Conservation (phyloP, 2,888 invertebrate genomes). For the Allygus modestus region DNA sequence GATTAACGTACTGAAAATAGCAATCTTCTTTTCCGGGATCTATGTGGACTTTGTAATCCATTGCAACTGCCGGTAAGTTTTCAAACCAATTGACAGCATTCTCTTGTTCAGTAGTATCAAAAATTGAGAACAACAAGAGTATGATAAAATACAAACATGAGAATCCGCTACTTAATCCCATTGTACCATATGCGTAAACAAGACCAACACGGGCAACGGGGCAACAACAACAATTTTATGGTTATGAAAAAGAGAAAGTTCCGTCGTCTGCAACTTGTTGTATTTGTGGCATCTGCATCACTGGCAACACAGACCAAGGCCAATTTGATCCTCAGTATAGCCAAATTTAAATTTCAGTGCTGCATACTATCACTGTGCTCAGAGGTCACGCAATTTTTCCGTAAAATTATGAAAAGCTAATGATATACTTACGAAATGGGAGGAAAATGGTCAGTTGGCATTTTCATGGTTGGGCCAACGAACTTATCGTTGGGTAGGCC, state of each 20-base stretch:
- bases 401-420: too few relatives aligned
- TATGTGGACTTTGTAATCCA: constrained; percentile 97
- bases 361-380: too few relatives aligned
- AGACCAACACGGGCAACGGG: background rate
- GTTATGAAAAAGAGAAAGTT: constrained; percentile 12
- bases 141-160: background rate
- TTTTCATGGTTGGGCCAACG: too few relatives aligned
- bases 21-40: constrained; percentile 97
- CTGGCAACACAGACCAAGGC: background rate
- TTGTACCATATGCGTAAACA: background rate
- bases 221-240: background rate
- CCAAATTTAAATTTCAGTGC: too few relatives aligned
- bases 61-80: constrained; percentile 92
- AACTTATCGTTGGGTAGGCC: too few relatives aligned
- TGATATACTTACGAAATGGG: too few relatives aligned
- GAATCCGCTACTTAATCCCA: background rate
- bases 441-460: too few relatives aligned
- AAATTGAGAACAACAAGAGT: background rate
- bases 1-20: constrained; percentile 95
- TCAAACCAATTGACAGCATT: constrained; percentile 83
- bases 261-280: constrained; percentile 18
- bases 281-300: background rate
- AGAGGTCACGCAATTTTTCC: too few relatives aligned
- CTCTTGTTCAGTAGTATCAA: constrained; percentile 17
- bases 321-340: too few relatives aligned